Conservation (phyloP, 2,113 vertebrate genomes). For the Oenanthe oenanthe region DNA sequence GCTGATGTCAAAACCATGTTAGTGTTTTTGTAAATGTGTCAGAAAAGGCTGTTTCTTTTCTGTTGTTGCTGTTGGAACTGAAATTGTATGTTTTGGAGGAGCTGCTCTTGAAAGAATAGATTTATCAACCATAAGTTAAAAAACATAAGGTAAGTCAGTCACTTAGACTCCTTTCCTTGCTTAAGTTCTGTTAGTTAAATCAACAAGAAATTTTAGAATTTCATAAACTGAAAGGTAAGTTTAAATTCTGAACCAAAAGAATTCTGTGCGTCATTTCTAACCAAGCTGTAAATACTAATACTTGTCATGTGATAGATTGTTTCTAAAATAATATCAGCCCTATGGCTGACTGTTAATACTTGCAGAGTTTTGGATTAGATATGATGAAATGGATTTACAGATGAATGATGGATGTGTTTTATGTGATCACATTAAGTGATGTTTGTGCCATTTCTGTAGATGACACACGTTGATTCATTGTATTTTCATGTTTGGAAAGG, state of each 20-base stretch:
- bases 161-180: neutral
- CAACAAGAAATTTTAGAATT: neutral
- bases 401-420: conserved; percentile 51
- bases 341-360: conserved; percentile 4
- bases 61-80: neutral
- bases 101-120: neutral
- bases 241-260: neutral
- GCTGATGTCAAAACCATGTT: neutral
- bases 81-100: neutral
- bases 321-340: neutral
- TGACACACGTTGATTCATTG: conserved; percentile 68
- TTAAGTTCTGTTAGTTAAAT: neutral
- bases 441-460: conserved; percentile 29
- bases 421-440: conserved; percentile 62
- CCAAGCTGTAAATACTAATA: neutral
- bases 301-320: neutral
- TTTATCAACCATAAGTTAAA: neutral
- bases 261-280: neutral
- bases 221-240: neutral
- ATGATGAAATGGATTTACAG: conserved; percentile 21
- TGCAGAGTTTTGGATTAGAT: conserved; percentile 1
- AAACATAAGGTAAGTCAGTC: neutral
- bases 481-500: conserved; percentile 46
- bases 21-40: neutral
- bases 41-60: neutral